Base-by-base conservation (phyloP, 2,888 invertebrate genomes). In the Agrochola litura region DNA sequence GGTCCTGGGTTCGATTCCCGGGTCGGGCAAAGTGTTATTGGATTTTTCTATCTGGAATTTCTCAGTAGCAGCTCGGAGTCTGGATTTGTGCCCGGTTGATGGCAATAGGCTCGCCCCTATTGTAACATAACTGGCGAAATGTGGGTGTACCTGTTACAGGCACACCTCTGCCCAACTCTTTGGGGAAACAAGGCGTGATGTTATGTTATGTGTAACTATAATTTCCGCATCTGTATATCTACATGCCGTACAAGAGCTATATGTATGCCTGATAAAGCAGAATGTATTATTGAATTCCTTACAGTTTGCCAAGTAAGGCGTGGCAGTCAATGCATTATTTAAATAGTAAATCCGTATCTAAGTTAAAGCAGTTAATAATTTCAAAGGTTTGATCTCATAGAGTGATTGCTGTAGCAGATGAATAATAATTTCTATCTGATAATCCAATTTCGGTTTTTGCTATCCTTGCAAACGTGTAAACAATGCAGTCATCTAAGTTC, bases 241-340 rank as follows among this genome's bases (percentile, higher is more conserved):
- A 30, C 25, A 54, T 10, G 16, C 22, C 41, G 5, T 19, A 22
- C 19, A 43, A 43, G 22, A 64, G 46, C 43, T 70, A 68, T 70
- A 68, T 25, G 14, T 10, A 25, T n/a, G 8, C 16, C 14, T 22
- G 41, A 25, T 74, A 52, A 3, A 46, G 22, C 16, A 41, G 12
- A 60, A 67, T 14, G 4, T 25, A 60, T 60, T 25, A 43, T 25
- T 41, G 0, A 41, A 66, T 58, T 58, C 37, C 46, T 54, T 52
- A 60, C 25, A 54, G 60, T 10, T 67, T n/a, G 14, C 14, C 43
- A 37, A 52, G 43, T 22, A 54, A 37, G 46, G 52, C 22, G 37
- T 70, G 30, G n/a, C 79, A 60, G 5, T 58, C 19, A 43, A 52
- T 2, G 56, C 25, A 25, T 25, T 25, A 77, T 69, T 54, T 68